Percentiles rank a stretch among this genome's conserved stretches.
Evolutionary conservation across 2,113 vertebrate genomes (phyloP).

Genomic region (Heterotis niloticus): DNA sequence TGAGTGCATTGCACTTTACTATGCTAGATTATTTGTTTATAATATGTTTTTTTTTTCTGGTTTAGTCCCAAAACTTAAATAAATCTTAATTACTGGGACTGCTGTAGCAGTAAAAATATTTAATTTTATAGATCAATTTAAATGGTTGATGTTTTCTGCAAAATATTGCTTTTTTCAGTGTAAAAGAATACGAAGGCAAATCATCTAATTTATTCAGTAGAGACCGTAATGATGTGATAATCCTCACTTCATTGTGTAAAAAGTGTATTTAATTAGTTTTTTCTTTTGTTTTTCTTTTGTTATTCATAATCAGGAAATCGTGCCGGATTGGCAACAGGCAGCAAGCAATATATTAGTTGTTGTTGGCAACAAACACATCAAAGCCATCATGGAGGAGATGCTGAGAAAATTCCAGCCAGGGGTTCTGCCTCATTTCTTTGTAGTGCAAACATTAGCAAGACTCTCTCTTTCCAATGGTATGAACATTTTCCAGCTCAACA

Average conservation of each 20-base stretch:
- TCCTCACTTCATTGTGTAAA: background rate
- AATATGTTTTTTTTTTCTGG: background rate
- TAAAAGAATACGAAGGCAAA: too few species aligned
- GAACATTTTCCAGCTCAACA: background rate
- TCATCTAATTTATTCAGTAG: too few species aligned
- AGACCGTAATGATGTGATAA: background rate
- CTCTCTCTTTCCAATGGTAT: conserved; percentile 82
- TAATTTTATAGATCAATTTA: too few species aligned
- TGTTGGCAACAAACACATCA: conserved; percentile 77
- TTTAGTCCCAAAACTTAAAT: too few species aligned
- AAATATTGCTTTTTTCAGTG: too few species aligned
- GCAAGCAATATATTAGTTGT: conserved; percentile 83
- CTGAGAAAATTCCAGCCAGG: conserved; percentile 84
- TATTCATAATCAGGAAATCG: conserved; percentile 64
- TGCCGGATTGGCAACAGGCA: conserved; percentile 83
- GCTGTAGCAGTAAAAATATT: too few species aligned
- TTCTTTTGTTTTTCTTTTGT: background rate
- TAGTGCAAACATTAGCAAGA: conserved; percentile 79
- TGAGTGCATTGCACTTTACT: background rate
- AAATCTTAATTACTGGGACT: too few species aligned
- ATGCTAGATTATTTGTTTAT: background rate
- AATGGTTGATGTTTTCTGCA: too few species aligned
- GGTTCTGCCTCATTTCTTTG: conserved; percentile 77
- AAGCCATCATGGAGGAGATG: conserved; percentile 88
- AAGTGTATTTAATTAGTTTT: background rate